A percentile compares a stretch with the other conserved stretches of the same genome.
Evolutionary conservation across 2,888 invertebrate species (phyloP).

Genomic region (Tetheella fluctuosa): DNA sequence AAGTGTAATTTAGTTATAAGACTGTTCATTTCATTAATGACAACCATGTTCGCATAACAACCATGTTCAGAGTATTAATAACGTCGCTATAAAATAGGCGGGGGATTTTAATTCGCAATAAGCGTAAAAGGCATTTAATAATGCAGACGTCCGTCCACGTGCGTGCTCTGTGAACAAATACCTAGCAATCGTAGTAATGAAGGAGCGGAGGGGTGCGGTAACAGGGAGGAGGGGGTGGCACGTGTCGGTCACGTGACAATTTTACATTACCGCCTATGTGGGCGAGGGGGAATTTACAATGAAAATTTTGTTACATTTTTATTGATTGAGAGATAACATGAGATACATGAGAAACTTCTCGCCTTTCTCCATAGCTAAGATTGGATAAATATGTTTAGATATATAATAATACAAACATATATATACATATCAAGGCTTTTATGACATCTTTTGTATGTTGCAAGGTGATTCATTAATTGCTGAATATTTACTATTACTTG

Average conservation of each 20-base stretch:
- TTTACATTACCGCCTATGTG: constrained; percentile 64
- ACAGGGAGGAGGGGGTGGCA: constrained; percentile 43
- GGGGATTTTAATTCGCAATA: constrained; percentile 75
- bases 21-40: constrained; percentile 56
- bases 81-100: constrained; percentile 57
- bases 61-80: constrained; percentile 63
- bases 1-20: constrained; percentile 16
- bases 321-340: constrained; percentile 52
- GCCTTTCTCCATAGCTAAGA: no score
- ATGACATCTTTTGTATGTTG: no score
- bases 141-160: constrained; percentile 80
- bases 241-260: constrained; percentile 79
- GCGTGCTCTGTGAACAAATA: constrained; percentile 75
- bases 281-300: constrained; percentile 64
- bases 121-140: constrained; percentile 84
- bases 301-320: constrained; percentile 52
- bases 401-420: no score
- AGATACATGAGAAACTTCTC: constrained; percentile 14
- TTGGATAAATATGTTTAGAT: no score
- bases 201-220: constrained; percentile 52
- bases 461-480: no score
- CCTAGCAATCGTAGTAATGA: constrained; percentile 79
- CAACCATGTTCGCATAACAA: constrained; percentile 41
- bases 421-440: no score
- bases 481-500: no score